A percentile compares a stretch with the other conserved stretches of the same genome.
Evolutionary conservation across 2,888 invertebrate species (phyloP).

Genomic region (Beris chalybata): DNA sequence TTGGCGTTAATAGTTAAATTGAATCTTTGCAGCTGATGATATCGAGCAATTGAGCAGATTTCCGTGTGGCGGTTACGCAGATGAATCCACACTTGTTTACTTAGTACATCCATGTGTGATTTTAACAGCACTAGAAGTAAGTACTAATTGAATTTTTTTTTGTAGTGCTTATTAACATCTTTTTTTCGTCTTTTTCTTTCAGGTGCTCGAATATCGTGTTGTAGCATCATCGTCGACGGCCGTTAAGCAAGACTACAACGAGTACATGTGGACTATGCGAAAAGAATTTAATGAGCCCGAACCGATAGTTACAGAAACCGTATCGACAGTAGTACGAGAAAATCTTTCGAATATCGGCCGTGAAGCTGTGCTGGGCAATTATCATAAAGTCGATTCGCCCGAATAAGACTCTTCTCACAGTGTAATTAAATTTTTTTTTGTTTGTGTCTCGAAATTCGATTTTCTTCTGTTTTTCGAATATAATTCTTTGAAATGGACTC

Average conservation of each 20-base stretch:
- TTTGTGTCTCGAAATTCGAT: conserved; percentile 5
- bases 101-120: conserved; percentile 86
- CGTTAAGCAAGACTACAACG: conserved; percentile 85
- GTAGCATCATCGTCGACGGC: conserved; percentile 84
- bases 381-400: conserved; percentile 55
- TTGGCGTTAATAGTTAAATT: too few relatives aligned
- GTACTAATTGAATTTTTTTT: conserved; percentile 35
- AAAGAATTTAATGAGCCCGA: conserved; percentile 84
- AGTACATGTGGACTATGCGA: conserved; percentile 93
- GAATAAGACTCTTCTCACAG: conserved; percentile 46
- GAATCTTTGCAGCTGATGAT: conserved; percentile 64
- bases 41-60: conserved; percentile 82
- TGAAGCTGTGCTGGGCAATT: conserved; percentile 57
- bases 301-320: conserved; percentile 54
- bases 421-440: conserved; percentile 20
- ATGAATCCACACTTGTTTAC: conserved; percentile 83
- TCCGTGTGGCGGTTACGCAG: conserved; percentile 80
- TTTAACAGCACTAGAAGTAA: conserved; percentile 78
- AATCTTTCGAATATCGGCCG: conserved; percentile 65
- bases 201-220: conserved; percentile 84
- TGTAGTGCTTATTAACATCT: neutral
- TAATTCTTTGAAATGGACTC: conserved; percentile 17
- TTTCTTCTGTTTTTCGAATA: conserved; percentile 10
- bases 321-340: conserved; percentile 62
- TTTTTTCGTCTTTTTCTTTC: conserved; percentile 41